Conservation (phyloP, 2,113 vertebrate genomes). For the Aviceda subcristata region DNA sequence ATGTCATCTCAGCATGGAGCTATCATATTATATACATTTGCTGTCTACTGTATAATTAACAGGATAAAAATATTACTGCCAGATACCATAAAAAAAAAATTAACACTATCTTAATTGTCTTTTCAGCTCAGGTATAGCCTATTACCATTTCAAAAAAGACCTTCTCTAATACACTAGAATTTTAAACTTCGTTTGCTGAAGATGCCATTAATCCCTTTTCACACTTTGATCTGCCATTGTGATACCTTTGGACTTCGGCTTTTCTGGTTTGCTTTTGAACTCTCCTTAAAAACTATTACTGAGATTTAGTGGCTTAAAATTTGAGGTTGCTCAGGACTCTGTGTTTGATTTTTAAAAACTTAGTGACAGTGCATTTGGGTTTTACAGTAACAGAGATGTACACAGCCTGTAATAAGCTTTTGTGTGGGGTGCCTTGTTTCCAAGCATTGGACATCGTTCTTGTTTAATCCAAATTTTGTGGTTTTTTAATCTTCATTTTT, state of each 20-base stretch:
- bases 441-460: background rate
- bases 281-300: slow-evolving; percentile 69
- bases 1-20: slow-evolving; percentile 70
- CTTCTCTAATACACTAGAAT: slow-evolving; percentile 70
- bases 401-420: background rate
- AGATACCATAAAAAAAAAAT: slow-evolving; percentile 78
- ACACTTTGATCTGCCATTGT: slow-evolving; percentile 77
- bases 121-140: slow-evolving; percentile 78
- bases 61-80: slow-evolving; percentile 82
- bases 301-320: slow-evolving; percentile 56
- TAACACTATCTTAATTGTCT: slow-evolving; percentile 84
- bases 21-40: slow-evolving; percentile 76
- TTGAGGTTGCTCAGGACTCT: slow-evolving; percentile 15
- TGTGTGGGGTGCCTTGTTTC: background rate
- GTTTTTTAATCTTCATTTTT: background rate
- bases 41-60: slow-evolving; percentile 80
- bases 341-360: slow-evolving; percentile 36
- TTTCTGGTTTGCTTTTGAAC: slow-evolving; percentile 72
- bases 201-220: slow-evolving; percentile 74
- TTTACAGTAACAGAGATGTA: background rate
- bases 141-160: slow-evolving; percentile 80
- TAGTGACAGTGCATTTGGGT: background rate
- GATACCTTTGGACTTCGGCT: slow-evolving; percentile 67
- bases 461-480: background rate
- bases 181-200: slow-evolving; percentile 70